Conservation (phyloP, 2,113 vertebrate genomes). For the Engraulis encrasicolus region DNA sequence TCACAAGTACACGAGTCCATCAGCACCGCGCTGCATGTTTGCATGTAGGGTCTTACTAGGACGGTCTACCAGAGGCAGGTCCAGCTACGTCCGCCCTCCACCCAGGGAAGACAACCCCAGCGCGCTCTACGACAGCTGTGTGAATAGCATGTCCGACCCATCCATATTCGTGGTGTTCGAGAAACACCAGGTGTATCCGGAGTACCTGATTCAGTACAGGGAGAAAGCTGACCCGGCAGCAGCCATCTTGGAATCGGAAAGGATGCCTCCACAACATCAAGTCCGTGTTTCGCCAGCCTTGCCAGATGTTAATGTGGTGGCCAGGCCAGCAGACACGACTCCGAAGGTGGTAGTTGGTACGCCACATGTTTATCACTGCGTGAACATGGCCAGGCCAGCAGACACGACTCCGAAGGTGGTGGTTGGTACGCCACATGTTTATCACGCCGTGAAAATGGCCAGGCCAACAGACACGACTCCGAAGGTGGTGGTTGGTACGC, state of each 20-base stretch:
- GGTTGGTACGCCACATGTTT: no score
- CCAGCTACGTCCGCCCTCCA: slow-evolving; percentile 45
- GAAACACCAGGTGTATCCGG: slow-evolving; percentile 84
- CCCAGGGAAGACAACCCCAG: slow-evolving; percentile 45
- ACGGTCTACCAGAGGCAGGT: slow-evolving; percentile 37
- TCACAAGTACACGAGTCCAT: not conserved
- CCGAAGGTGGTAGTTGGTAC: no score
- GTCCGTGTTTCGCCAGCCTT: no score
- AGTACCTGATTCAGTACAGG: slow-evolving; percentile 82
- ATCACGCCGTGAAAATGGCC: no score
- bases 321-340: no score
- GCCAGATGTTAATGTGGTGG: no score
- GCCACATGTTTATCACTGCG: no score
- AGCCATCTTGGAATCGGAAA: not conserved
- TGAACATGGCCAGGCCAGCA: no score
- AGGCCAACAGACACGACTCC: not conserved
- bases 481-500: no score
- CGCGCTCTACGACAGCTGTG: slow-evolving; percentile 81
- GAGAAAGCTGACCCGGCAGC: not conserved
- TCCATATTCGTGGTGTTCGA: slow-evolving; percentile 86
- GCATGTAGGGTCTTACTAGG: slow-evolving; percentile 49
- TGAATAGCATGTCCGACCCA: slow-evolving; percentile 73
- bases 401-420: no score
- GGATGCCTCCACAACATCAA: no score
- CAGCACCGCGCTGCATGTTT: slow-evolving; percentile 34